phyloP scores from a whole-genome alignment of 2,797 vertebrate species.

The Emydoidea blandingii region DNA sequence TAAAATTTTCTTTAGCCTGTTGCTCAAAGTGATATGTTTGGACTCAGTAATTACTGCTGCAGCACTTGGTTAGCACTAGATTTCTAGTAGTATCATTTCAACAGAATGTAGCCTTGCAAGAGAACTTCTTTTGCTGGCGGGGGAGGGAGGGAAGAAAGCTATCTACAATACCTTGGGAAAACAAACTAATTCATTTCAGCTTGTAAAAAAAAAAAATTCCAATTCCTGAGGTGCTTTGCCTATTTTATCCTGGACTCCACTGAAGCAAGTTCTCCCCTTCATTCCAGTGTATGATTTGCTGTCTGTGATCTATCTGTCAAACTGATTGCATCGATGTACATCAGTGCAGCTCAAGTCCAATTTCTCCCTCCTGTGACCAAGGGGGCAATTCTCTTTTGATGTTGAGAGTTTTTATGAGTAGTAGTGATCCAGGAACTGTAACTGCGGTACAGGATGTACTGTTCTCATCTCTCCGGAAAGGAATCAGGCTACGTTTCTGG shows the following conservation, averaged over 20 bases:
- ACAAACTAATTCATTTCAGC: constrained; percentile 45
- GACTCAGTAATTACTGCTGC: constrained; percentile 48
- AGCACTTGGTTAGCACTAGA: not conserved
- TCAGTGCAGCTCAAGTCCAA: not conserved
- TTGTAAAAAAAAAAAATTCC: constrained; percentile 13
- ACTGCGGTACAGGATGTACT: accelerated
- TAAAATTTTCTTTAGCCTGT: constrained; percentile 60
- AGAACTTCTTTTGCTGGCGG: not conserved
- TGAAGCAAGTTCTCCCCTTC: not conserved
- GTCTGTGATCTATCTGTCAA: constrained; percentile 23
- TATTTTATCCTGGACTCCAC: constrained; percentile 12
- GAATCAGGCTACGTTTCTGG: not conserved
- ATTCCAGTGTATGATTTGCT: not conserved
- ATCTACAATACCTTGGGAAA: constrained; percentile 23
- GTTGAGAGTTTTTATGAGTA: constrained; percentile 1
- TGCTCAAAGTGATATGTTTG: constrained; percentile 55
- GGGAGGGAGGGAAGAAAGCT: not conserved
- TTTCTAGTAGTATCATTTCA: constrained; percentile 4
- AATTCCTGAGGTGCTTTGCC: not conserved
- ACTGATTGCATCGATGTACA: not conserved
- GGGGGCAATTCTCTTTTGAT: not conserved
- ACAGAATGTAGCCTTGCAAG: constrained; percentile 51
- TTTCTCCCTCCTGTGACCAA: constrained; percentile 1
- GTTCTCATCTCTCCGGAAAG: accelerated
- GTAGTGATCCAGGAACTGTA: not conserved